Evolutionary conservation across 1,140 invertebrate genomes (phyloP).

Genomic region (Cyrtorhinus lividipennis): DNA sequence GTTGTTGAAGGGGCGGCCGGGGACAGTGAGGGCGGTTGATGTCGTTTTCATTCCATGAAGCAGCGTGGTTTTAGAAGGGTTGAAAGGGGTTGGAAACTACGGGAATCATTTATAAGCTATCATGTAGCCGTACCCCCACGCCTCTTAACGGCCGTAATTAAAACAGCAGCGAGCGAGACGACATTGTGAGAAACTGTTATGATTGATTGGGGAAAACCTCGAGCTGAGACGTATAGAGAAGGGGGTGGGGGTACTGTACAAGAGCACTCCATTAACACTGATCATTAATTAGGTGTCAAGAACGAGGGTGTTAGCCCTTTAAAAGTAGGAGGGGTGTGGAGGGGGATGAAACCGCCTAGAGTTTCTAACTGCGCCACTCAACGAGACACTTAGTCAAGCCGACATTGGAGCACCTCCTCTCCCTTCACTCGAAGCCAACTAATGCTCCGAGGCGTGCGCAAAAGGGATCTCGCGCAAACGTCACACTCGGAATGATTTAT

Average conservation of each 20-base stretch:
- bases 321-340: background rate
- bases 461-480: background rate
- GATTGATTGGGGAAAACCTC: constrained; percentile 1
- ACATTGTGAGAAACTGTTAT: constrained; percentile 5
- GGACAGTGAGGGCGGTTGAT: background rate
- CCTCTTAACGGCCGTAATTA: background rate
- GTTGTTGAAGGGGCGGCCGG: background rate
- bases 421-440: too few relatives aligned
- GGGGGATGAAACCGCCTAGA: too few relatives aligned
- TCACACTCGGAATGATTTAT: constrained; percentile 3
- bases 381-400: constrained; percentile 4
- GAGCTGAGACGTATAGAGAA: too few relatives aligned
- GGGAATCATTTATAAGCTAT: constrained; percentile 8
- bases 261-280: constrained; percentile 9
- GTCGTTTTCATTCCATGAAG: background rate
- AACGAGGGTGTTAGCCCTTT: background rate
- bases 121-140: background rate
- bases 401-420: background rate
- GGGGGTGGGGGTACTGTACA: too few relatives aligned
- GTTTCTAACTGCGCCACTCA: constrained; percentile 8
- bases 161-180: background rate
- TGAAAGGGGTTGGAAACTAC: background rate
- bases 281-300: constrained; percentile 8
- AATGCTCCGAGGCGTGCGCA: background rate
- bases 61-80: background rate